These are phyloP conservation scores for Anguilla obscura DNA, from an alignment of 2,797 vertebrate genomes.

Conservation along the genomic window DNA sequence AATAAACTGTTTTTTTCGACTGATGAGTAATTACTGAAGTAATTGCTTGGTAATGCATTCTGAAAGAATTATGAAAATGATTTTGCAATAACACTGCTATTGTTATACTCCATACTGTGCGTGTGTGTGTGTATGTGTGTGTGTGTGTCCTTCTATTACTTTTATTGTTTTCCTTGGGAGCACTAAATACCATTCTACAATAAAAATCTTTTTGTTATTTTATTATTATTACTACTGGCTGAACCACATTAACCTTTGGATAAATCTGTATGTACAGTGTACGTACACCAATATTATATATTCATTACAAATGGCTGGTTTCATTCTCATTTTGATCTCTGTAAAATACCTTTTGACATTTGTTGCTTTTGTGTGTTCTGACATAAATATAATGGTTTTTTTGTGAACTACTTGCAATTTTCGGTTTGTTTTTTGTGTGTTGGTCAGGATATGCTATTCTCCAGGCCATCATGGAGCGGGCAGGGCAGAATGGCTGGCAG, in stretches of 20 bases:
- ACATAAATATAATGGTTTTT: not conserved
- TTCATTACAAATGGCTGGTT: not conserved
- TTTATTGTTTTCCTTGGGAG: too few species aligned
- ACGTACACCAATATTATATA: not conserved
- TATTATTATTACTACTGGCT: not conserved
- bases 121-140: not conserved
- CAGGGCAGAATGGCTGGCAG: conserved; percentile 95
- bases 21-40: not conserved
- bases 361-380: not conserved
- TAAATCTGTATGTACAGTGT: not conserved
- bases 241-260: not conserved
- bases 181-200: not conserved
- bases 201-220: not conserved
- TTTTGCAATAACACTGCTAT: not conserved
- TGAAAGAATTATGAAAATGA: not conserved
- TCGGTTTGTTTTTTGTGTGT: conserved; percentile 13
- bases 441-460: conserved; percentile 92
- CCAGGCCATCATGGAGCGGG: conserved; percentile 98
- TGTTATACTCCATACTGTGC: not conserved
- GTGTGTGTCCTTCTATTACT: not conserved
- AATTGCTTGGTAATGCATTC: not conserved
- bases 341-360: not conserved
- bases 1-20: not conserved
- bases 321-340: not conserved
- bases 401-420: not conserved